Percentiles rank a stretch among this genome's conserved stretches.
Conservation (phyloP, 2,888 invertebrate species). For the Eilema sororculum region DNA sequence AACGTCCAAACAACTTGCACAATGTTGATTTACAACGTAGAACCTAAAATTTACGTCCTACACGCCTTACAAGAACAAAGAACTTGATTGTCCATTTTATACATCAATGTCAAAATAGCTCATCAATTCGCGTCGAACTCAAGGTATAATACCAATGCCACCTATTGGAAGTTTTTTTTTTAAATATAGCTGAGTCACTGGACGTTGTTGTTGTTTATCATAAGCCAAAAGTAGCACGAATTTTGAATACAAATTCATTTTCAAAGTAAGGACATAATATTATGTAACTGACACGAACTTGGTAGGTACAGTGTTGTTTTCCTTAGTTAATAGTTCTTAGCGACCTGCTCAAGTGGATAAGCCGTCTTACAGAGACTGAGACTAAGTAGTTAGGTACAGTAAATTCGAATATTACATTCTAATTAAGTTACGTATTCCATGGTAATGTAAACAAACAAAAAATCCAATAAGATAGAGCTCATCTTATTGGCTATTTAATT, state of each 20-base stretch:
- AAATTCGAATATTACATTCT: neutral
- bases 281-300: neutral
- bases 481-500: too few species aligned
- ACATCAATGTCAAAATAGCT: slow-evolving; percentile 50
- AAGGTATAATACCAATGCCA: slow-evolving; percentile 34
- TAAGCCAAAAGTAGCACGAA: neutral
- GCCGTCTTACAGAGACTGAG: neutral
- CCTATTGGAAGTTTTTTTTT: slow-evolving; percentile 24
- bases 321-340: slow-evolving; percentile 39
- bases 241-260: neutral
- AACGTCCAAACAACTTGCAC: slow-evolving; percentile 49
- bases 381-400: neutral
- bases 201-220: neutral
- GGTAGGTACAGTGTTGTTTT: slow-evolving; percentile 31
- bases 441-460: too few species aligned
- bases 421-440: neutral
- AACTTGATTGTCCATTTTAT: slow-evolving; percentile 48
- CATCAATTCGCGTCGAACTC: slow-evolving; percentile 43
- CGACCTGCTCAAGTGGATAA: slow-evolving; percentile 40
- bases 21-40: slow-evolving; percentile 49
- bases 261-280: neutral
- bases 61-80: slow-evolving; percentile 45
- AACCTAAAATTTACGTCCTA: slow-evolving; percentile 42
- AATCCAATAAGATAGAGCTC: too few species aligned
- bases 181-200: neutral